Conservation (phyloP, 2,113 vertebrate genomes). For the Hyperopisus bebe region DNA sequence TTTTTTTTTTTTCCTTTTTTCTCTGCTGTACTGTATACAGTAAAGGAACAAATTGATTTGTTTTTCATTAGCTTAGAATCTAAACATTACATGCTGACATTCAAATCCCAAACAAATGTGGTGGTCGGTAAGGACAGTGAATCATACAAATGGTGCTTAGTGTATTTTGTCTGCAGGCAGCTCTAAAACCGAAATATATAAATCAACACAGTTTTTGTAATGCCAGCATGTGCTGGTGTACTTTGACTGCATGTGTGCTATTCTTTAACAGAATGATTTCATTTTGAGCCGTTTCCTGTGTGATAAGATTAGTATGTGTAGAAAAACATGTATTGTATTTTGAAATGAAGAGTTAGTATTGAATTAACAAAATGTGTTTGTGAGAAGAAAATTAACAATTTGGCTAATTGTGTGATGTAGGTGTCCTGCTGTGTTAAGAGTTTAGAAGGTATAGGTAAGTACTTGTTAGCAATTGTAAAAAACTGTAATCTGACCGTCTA, state of each 20-base stretch:
- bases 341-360: neutral
- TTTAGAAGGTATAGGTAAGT: neutral
- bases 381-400: neutral
- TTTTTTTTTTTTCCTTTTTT: neutral
- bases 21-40: neutral
- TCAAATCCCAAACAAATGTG: neutral
- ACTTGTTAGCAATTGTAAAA: no score
- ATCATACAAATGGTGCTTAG: neutral
- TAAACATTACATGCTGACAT: neutral
- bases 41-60: neutral
- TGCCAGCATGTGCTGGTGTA: neutral
- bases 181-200: neutral
- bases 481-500: neutral
- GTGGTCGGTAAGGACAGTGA: neutral
- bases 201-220: neutral
- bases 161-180: neutral
- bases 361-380: neutral
- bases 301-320: neutral
- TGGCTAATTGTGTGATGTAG: neutral
- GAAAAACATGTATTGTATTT: neutral
- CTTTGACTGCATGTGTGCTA: neutral
- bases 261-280: neutral
- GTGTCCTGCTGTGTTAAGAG: neutral
- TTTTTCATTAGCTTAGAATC: neutral
- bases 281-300: neutral